Percentiles rank a stretch among this genome's conserved stretches.
These are phyloP conservation scores for Bubo bubo DNA, from an alignment of 2,113 vertebrate genomes.

Conservation along the genomic window DNA sequence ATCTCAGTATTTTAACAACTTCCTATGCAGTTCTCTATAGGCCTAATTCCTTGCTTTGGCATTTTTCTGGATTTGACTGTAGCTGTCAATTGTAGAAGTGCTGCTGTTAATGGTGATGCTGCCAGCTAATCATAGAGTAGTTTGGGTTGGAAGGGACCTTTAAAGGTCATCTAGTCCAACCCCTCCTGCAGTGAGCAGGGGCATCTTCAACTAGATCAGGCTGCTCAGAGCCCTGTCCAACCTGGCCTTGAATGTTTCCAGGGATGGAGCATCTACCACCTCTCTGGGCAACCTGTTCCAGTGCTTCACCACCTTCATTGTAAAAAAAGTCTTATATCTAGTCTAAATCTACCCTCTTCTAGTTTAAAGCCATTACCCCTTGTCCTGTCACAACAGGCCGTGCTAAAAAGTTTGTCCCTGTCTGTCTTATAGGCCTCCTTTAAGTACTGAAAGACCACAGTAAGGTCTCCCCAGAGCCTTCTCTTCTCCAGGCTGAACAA, in stretches of 20 bases:
- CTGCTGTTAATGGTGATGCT: not conserved
- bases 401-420: not conserved
- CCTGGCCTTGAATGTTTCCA: not conserved
- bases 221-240: not conserved
- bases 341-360: not conserved
- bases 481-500: not conserved
- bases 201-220: not conserved
- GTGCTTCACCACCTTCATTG: not conserved
- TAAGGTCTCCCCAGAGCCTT: not conserved
- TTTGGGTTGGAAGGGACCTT: not conserved
- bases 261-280: rapidly evolving
- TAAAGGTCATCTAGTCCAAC: not conserved
- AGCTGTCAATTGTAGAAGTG: not conserved
- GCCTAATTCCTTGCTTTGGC: not conserved
- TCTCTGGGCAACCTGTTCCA: not conserved
- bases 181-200: not conserved
- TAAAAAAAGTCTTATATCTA: not conserved
- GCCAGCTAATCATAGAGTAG: not conserved
- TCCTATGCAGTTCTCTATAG: not conserved
- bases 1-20: not conserved
- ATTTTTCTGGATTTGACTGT: not conserved
- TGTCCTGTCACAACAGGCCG: not conserved
- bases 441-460: not conserved
- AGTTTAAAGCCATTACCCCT: not conserved
- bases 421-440: not conserved